Percentiles rank a stretch among this genome's conserved stretches.
phyloP scores from a whole-genome alignment of 2,113 vertebrate genomes.

The Ifrita kowaldi region DNA sequence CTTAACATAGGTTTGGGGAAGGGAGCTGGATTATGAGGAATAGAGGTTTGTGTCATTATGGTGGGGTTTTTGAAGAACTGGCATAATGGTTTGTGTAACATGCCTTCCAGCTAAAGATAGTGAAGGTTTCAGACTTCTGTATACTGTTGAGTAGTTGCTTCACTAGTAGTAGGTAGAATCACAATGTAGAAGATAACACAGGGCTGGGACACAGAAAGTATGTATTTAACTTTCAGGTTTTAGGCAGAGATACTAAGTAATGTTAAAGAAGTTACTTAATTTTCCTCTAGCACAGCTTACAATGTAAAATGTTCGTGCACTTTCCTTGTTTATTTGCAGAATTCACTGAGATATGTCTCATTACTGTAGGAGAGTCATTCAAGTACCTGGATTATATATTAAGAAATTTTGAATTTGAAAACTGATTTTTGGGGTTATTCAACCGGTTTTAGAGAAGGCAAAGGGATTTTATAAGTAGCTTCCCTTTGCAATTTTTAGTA shows the following conservation, averaged over 20 bases:
- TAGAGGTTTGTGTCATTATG: neutral
- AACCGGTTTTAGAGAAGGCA: neutral
- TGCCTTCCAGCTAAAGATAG: neutral
- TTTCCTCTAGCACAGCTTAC: neutral
- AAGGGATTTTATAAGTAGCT: neutral
- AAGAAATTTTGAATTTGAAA: neutral
- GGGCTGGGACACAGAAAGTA: neutral
- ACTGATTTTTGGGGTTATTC: neutral
- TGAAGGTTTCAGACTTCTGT: neutral
- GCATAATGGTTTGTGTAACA: neutral
- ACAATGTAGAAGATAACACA: neutral
- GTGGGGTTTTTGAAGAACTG: neutral
- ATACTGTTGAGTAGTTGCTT: neutral
- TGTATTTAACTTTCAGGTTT: neutral
- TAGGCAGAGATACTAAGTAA: neutral
- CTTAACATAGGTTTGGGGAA: neutral
- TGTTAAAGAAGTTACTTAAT: neutral
- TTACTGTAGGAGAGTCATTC: neutral
- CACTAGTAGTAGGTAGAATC: neutral
- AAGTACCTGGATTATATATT: neutral
- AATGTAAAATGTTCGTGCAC: neutral
- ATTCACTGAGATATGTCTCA: neutral
- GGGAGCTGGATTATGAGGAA: neutral
- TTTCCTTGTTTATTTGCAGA: neutral
- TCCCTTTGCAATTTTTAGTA: neutral